These are phyloP conservation scores for Apeira syringaria DNA, from an alignment of 2,888 invertebrate species.

Conservation along the genomic window DNA sequence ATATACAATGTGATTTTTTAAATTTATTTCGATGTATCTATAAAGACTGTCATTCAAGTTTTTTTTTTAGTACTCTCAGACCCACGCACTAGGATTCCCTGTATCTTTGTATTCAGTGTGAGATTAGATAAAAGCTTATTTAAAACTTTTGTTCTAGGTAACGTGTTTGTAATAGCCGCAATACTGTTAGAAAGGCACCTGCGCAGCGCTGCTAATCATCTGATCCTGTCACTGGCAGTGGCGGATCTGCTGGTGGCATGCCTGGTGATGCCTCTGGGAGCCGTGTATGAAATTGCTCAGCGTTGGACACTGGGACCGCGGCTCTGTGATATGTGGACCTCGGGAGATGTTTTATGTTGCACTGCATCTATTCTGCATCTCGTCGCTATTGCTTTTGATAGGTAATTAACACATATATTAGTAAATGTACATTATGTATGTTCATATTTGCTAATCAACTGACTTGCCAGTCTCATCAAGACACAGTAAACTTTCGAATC, in stretches of 20 bases:
- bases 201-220: constrained; percentile 94
- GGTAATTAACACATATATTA: too few relatives aligned
- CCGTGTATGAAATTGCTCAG: constrained; percentile 90
- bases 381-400: constrained; percentile 92
- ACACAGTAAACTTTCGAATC: too few relatives aligned
- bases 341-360: constrained; percentile 95
- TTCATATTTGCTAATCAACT: too few relatives aligned
- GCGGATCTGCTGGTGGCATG: constrained; percentile 96
- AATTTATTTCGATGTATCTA: too few relatives aligned
- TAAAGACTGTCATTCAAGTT: too few relatives aligned
- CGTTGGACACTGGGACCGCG: constrained; percentile 94
- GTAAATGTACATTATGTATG: too few relatives aligned
- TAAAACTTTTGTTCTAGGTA: constrained; percentile 84
- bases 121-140: not conserved
- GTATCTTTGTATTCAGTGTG: too few relatives aligned
- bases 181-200: constrained; percentile 93
- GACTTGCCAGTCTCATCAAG: too few relatives aligned
- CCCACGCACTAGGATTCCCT: too few relatives aligned
- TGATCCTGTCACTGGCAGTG: constrained; percentile 95
- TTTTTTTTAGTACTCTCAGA: too few relatives aligned
- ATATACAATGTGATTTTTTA: too few relatives aligned
- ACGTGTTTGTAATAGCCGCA: constrained; percentile 97
- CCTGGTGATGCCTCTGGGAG: constrained; percentile 90
- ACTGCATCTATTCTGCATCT: constrained; percentile 92
- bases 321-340: constrained; percentile 97